Conservation (phyloP, 2,113 vertebrate species). For the Phalacrocorax aristotelis region DNA sequence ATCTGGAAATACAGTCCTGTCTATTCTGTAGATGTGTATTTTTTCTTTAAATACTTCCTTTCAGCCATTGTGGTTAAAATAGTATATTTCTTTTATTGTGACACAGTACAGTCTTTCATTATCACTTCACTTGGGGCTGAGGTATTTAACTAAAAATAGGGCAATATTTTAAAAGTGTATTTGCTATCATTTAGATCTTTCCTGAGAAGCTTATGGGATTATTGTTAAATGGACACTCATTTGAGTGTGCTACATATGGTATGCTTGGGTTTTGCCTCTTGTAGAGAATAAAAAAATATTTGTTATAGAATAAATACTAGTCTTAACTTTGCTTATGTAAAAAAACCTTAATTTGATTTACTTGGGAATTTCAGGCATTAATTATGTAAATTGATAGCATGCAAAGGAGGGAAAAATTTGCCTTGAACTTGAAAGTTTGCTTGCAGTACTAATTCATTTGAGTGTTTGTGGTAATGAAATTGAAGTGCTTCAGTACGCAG, state of each 20-base stretch:
- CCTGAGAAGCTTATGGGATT: conserved; percentile 36
- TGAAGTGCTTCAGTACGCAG: neutral
- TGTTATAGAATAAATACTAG: neutral
- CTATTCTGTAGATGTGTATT: neutral
- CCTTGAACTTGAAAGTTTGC: neutral
- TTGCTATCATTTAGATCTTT: neutral
- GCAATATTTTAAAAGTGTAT: conserved; percentile 18
- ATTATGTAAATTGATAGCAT: neutral
- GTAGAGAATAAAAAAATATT: neutral
- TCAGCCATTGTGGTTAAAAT: neutral
- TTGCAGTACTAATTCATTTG: neutral
- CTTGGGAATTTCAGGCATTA: neutral
- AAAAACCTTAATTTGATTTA: neutral
- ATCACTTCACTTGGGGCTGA: neutral
- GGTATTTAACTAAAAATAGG: conserved; percentile 35
- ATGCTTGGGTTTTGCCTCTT: neutral
- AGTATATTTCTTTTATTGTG: neutral
- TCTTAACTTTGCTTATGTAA: neutral
- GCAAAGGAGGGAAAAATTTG: neutral
- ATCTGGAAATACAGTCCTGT: neutral
- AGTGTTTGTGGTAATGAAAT: neutral
- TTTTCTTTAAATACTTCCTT: neutral
- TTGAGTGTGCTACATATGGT: neutral
- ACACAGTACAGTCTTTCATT: neutral
- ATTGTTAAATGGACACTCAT: conserved; percentile 28